These are phyloP conservation scores for Polypterus senegalus DNA, from an alignment of 2,113 vertebrate species.

Conservation along the genomic window DNA sequence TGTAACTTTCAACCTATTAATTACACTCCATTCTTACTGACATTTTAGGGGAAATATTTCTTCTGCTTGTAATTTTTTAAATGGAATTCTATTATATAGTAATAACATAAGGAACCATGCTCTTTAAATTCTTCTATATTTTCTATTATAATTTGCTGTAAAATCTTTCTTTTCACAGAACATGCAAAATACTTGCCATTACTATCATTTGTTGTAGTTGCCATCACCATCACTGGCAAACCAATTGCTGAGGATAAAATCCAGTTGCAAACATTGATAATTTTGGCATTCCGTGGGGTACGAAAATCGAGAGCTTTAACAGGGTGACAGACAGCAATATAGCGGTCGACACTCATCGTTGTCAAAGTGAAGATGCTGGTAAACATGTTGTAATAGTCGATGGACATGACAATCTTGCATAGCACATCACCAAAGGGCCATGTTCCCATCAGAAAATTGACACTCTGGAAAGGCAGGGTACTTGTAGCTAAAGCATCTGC, in stretches of 20 bases:
- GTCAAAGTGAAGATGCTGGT: conserved; percentile 97
- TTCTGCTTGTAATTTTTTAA: too few relatives aligned
- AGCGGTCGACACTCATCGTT: conserved; percentile 97
- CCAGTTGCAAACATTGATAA: conserved; percentile 96
- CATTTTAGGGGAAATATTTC: too few relatives aligned
- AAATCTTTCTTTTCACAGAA: too few relatives aligned
- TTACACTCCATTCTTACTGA: too few relatives aligned
- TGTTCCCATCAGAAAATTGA: conserved; percentile 93
- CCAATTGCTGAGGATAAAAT: conserved; percentile 93
- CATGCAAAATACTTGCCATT: conserved; percentile 15
- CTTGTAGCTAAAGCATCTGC: conserved; percentile 91
- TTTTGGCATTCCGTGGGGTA: conserved; percentile 90
- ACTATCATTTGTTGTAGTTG: conserved; percentile 64
- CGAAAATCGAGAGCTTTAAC: conserved; percentile 94
- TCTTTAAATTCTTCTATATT: too few relatives aligned
- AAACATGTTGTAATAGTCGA: conserved; percentile 99
- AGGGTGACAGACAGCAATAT: conserved; percentile 90
- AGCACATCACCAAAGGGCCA: conserved; percentile 89
- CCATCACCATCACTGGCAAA: conserved; percentile 97
- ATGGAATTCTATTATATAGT: too few relatives aligned
- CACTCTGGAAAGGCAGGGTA: conserved; percentile 91
- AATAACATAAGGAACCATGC: too few relatives aligned
- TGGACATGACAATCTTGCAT: conserved; percentile 92
- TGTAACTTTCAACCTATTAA: too few relatives aligned
- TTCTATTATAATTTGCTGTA: too few relatives aligned